Evolutionary conservation across 2,113 vertebrate species (phyloP), one percentile per base, ranked within the genome.

Genomic region (Hemichromis elongatus): DNA sequence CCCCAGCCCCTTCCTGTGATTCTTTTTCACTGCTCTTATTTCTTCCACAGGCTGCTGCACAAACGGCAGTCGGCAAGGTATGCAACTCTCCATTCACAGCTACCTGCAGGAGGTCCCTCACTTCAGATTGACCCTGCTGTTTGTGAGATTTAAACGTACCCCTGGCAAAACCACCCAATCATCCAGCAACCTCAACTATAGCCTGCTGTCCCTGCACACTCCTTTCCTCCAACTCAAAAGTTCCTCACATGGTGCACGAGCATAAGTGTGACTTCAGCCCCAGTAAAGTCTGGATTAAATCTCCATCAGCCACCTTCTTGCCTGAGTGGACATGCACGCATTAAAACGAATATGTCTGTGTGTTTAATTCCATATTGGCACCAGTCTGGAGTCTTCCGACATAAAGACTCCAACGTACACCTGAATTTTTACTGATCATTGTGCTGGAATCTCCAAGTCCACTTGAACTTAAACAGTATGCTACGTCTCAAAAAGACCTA

Each of bases 51-150:
- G 54, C 86, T 77, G 14, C 81, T 90, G 89, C 92, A 93, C 91
- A 92, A 92, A 90, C 52, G 56, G 52, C 92, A 86, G 83, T 92
- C 89, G 85, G 78, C 90, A 93, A 95, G 92, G 93, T 95, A 93
- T 95, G 92, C 82, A n/a, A 79, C 89, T 68, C 80, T 81, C 92
- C 88, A 93, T 96, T 95, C 93, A 96, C 81, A 77, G 87, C 85
- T 21, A 80, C 54, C 91, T 47, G 90, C 91, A 88, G 92, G 94
- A 90, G 93, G 92, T 95, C 93, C 77, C 86, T 80, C 83, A 84
- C 88, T 89, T 90, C 84, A 90, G 82, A 80, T 84, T 37, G 13
- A 59, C 54, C 82, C 85, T 5, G n/a, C 85, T 86, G 92, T 86
- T 91, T 33, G 18, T 24, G 9, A 80, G 84, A 88, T 90, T 90